Percentiles rank a stretch among this genome's conserved stretches.
Evolutionary conservation across 2,113 vertebrate genomes (phyloP).

Genomic region (Rutilus rutilus): DNA sequence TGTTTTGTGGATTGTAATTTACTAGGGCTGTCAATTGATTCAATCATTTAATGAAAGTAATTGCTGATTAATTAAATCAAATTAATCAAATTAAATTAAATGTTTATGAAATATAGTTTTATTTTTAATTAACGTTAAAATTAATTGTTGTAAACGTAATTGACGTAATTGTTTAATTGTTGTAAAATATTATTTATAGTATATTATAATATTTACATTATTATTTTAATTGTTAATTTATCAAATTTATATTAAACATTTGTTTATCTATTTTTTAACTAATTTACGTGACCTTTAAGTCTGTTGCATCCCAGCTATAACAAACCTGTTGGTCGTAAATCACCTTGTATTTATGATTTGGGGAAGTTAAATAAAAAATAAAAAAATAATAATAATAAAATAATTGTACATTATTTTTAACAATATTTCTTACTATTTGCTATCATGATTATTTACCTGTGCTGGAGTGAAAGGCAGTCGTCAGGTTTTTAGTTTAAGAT

Average conservation of each 20-base stretch:
- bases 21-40: background rate
- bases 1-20: background rate
- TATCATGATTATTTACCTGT: background rate
- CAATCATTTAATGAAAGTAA: background rate
- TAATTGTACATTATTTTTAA: too few species aligned
- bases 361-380: too few species aligned
- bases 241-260: background rate
- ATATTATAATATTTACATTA: background rate
- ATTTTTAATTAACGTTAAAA: background rate
- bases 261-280: too few species aligned
- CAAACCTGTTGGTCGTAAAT: too few species aligned
- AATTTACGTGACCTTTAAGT: too few species aligned
- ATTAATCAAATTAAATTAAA: background rate
- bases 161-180: background rate
- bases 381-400: too few species aligned
- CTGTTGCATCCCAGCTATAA: too few species aligned
- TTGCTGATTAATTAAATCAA: background rate
- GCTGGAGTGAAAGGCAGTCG: background rate
- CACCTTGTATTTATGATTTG: too few species aligned
- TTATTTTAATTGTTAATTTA: background rate
- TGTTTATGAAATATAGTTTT: background rate
- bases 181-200: background rate
- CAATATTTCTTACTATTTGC: background rate
- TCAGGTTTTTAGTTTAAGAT: background rate
- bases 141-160: too few species aligned